Evolutionary conservation across 2,797 vertebrate species (phyloP), one percentile per base, ranked within the genome.

Genomic region (Meda fulgida): DNA sequence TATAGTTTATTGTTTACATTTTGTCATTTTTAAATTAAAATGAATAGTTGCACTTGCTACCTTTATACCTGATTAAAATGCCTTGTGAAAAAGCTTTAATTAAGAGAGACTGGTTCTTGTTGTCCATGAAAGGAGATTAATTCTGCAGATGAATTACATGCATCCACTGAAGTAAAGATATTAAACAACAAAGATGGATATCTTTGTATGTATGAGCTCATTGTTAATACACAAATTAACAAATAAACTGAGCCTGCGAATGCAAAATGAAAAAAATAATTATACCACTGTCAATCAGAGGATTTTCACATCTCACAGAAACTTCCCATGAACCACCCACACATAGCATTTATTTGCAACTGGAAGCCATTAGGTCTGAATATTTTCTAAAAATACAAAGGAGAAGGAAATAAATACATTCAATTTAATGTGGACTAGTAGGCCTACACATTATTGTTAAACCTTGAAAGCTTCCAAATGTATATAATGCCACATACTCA

Each of bases 391-490:
- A 19, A 79, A 66, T n/a, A 34, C 18, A 66, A 58, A 73, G 34
- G 13, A 63, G 8, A 34, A n/a, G 14, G 38, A 63, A 60, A 81
- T 72, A 46, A 69, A 73, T 63, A 31, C 80, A 72, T 60, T 10
- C 19, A 34, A 2, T 7, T 67, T 8, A 13, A 43, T 53, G 31
- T 2, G 29, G 10, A 34, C 4, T n/a, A 46, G 43, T 43, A 43
- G 13, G 11, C 13, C 11, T 14, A 46, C 13, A 16, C 4, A 40
- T 78, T 78, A 58, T 55, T 36, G 18, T 7, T n/a, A 38, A 58
- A 34, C 21, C 29, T 8, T 34, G 29, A 31, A 73, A 72, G 9
- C 55, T 58, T n/a, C 23, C 23, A n/a, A 43, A 40, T 9, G 29
- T 14, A 46, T 76, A 38, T 51, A 55, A 58, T 16, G 23, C 4